Base-by-base conservation (phyloP, 2,888 invertebrate genomes). In the Lasius fuliginosus region DNA sequence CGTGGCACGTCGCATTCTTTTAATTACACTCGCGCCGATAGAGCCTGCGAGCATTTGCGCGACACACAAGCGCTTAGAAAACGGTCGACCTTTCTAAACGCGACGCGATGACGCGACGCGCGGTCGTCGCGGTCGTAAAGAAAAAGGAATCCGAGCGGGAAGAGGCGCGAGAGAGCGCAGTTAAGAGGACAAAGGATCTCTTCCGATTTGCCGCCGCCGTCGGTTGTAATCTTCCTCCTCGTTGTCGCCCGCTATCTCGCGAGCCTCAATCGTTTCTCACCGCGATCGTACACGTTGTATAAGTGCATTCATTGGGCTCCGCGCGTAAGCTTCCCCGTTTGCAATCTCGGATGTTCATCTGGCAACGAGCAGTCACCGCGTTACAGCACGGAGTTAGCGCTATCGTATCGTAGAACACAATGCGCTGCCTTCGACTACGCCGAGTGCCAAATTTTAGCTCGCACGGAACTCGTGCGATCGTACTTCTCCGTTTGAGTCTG, bases 231-330 rank as follows among this genome's bases (percentile, higher is more conserved):
- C 83, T 23, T 77, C 69, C 79, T 85, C 82, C 67, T 85, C 89
- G 84, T 40, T 84, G 67, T 84, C 82, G 33, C 65, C 64, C 74
- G 87, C 87, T 89, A 91, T 90, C 87, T 84, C 64, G 53, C 82
- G 69, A 75, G 82, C 27, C 76, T 77, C 85, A 87, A 89, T 89
- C 87, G 88, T 91, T 91, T 91, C 91, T 91, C 89, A 91, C 87
- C 88, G 88, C 84, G 83, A 77, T 82, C 73, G 12, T 23, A 23
- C 1, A n/a, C 5, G 49, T 49, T 67, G 30, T 79, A 76, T 83
- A 89, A 89, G 83, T 86, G 87, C 86, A 82, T 84, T 89, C 82
- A 87, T 85, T 84, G 85, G 87, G 12, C 42, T 36, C 3, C 42
- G 3, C 12, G 9, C 82, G 84, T 82, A 82, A 89, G 83, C 58